Base-by-base conservation (phyloP, 2,113 vertebrate genomes). In the Corydoras maculifer region DNA sequence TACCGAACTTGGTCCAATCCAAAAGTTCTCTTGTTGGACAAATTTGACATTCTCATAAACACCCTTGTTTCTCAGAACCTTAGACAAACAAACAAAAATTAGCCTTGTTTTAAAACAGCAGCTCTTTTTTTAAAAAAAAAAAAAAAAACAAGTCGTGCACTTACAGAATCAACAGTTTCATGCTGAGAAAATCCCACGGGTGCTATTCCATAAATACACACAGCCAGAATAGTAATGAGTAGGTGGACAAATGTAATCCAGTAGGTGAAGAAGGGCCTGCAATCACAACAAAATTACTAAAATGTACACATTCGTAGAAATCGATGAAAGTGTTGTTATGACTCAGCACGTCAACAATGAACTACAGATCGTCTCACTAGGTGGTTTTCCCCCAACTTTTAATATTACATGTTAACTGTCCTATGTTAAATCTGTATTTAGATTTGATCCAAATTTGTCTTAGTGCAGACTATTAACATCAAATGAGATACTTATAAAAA, bases 31-130 rank as follows among this genome's bases (percentile, higher is more conserved):
- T 84, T 98, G 97, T 83, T 98, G 95, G 72, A 98, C 93, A 1
- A 94, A 99, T 82, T 98, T 99, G 76, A 98, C 96, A 25, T 98
- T 99, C 90, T 99, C 96, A 81, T 99, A 99, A 71, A 98, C 94
- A 0, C 94, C 97, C 78, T 95, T 94, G 86, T 99, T 99, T 84
- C 94, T 89, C 87, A 99, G 88, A 84, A 99, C 95, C 97, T 99
- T 57, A 5, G 0, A 70, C 43, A 65, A 30, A 55, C 0, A 54
- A 73, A 15, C 13, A 55, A 68, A 30, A 58, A 32, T 35, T 29
- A 25, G 18, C 18, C 2, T 25, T 25, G 18, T 25, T 25, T 25
- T 25, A 25, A 25, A 25, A 25, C 18, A 25, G 18, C 18, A 25
- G 18, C 18, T 25, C 18, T 25, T 25, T 25, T 25, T 25, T 25